Evolutionary conservation across 2,797 vertebrate species (phyloP).

Genomic region (Eulemur coronatus): DNA sequence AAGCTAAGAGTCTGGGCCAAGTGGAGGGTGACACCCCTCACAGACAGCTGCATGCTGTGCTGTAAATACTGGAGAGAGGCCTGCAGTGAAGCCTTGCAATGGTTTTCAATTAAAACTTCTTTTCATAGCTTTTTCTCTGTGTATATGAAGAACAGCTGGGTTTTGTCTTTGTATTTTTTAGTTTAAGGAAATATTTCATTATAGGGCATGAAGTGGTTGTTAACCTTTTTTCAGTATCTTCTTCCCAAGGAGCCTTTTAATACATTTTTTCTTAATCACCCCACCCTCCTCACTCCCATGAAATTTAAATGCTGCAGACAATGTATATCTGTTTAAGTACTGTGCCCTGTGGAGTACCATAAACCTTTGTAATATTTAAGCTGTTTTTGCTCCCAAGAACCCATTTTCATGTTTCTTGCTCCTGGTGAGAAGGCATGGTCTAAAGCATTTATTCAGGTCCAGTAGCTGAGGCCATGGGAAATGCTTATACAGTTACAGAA

Average conservation of each 20-base stretch:
- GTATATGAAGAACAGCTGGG: background rate
- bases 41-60: no score
- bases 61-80: background rate
- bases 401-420: background rate
- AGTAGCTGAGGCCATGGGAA: conserved; percentile 31
- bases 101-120: background rate
- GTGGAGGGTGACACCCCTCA: background rate
- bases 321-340: background rate
- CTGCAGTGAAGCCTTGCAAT: no score
- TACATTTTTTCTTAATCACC: background rate
- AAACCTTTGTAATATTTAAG: background rate
- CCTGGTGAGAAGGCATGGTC: background rate
- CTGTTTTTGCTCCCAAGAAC: background rate
- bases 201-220: background rate
- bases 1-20: background rate
- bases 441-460: conserved; percentile 37
- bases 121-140: background rate
- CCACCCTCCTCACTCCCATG: accelerated
- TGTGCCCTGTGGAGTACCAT: background rate
- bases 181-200: conserved; percentile 21
- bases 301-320: background rate
- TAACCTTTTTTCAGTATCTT: background rate
- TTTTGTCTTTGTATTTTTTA: background rate
- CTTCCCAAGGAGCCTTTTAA: background rate
- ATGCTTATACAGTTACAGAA: conserved; percentile 50